Evolutionary conservation across 2,888 invertebrate genomes (phyloP).

Genomic region (Sepiola atlantica): DNA sequence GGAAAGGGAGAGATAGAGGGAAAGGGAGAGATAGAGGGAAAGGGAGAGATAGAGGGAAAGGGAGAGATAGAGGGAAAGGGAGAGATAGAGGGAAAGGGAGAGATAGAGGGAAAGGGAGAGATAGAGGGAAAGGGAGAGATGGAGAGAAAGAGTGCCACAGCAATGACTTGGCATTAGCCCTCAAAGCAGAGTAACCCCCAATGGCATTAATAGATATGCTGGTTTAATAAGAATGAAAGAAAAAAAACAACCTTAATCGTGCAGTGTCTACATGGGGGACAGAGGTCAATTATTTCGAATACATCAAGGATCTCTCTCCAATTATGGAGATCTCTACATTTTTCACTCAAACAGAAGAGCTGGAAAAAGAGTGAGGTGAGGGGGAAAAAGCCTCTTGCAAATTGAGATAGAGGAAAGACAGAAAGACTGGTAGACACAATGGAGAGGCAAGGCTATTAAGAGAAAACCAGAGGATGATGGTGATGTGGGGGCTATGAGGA

Average conservation of each 20-base stretch:
- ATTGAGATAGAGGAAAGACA: neutral
- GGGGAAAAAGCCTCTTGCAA: neutral
- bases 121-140: neutral
- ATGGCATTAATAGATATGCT: neutral
- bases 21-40: too few relatives aligned
- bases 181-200: neutral
- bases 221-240: neutral
- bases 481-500: neutral
- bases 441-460: neutral
- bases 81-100: too few relatives aligned
- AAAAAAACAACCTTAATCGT: neutral
- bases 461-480: neutral
- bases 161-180: neutral
- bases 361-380: neutral
- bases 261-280: neutral
- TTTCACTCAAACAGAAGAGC: neutral
- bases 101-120: too few relatives aligned
- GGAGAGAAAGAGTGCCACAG: neutral
- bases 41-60: too few relatives aligned
- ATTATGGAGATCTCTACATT: neutral
- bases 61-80: neutral
- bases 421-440: neutral
- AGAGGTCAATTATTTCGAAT: slow-evolving; percentile 1
- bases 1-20: too few relatives aligned
- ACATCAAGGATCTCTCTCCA: neutral